phyloP scores from a whole-genome alignment of 2,888 invertebrate species.

The Pristionchus japonicus region DNA sequence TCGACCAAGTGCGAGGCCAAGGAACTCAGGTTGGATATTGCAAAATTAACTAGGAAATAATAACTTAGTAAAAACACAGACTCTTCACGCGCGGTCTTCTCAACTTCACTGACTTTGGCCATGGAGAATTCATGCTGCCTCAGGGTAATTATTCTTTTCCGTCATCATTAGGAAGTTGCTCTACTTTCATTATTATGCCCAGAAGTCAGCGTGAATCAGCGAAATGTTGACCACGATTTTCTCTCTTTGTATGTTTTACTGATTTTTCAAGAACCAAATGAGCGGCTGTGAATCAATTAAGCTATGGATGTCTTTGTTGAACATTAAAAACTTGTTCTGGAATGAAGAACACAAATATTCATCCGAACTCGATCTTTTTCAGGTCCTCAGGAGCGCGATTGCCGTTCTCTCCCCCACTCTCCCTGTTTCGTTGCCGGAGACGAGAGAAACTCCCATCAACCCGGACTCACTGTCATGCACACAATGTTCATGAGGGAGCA shows the following conservation, averaged over 20 bases:
- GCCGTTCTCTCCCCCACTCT: slow-evolving; percentile 65
- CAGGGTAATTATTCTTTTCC: slow-evolving; percentile 57
- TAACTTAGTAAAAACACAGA: slow-evolving; percentile 81
- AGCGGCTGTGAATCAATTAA: too few relatives aligned
- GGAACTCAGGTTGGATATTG: slow-evolving; percentile 62
- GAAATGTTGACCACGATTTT: too few relatives aligned
- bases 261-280: too few relatives aligned
- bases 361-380: background rate
- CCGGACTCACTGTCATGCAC: slow-evolving; percentile 74
- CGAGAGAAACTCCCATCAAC: slow-evolving; percentile 71
- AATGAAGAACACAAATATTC: background rate
- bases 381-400: slow-evolving; percentile 72
- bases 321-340: too few relatives aligned
- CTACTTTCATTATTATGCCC: too few relatives aligned
- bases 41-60: background rate
- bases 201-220: too few relatives aligned
- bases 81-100: slow-evolving; percentile 79
- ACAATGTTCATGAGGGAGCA: slow-evolving; percentile 74
- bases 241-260: too few relatives aligned
- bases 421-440: slow-evolving; percentile 73
- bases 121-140: slow-evolving; percentile 72
- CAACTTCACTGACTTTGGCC: slow-evolving; percentile 73
- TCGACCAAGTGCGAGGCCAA: slow-evolving; percentile 88
- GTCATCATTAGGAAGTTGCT: too few relatives aligned
- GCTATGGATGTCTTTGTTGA: too few relatives aligned